Evolutionary conservation across 2,113 vertebrate species (phyloP).

Genomic region (Ptilonorhynchus violaceus): DNA sequence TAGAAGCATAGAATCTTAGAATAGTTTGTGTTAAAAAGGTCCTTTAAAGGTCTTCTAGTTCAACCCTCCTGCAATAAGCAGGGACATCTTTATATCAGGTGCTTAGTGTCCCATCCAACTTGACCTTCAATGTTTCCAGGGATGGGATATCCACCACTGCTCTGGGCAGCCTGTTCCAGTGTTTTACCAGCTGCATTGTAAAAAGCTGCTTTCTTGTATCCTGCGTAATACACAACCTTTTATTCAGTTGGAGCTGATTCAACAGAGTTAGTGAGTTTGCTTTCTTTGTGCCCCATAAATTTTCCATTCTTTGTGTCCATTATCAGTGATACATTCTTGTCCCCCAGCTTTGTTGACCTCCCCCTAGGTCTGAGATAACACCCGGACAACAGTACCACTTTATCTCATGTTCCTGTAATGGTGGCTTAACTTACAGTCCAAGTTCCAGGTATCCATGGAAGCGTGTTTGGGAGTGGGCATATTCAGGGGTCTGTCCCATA

Average conservation of each 20-base stretch:
- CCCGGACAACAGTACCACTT: too few species aligned
- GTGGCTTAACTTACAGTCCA: not conserved
- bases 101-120: not conserved
- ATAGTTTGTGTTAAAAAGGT: not conserved
- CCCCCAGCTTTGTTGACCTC: not conserved
- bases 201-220: not conserved
- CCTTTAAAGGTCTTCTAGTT: not conserved
- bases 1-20: not conserved
- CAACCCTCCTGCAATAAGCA: not conserved
- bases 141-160: too few species aligned
- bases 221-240: not conserved
- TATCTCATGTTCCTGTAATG: not conserved
- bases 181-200: not conserved
- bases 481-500: accelerated
- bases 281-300: not conserved
- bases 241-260: not conserved
- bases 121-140: not conserved
- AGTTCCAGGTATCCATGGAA: not conserved
- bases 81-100: not conserved
- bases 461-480: accelerated
- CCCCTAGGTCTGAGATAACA: not conserved
- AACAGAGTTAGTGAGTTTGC: not conserved
- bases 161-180: not conserved
- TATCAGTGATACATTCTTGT: not conserved
- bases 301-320: not conserved